A percentile compares a stretch with the other conserved stretches of the same genome.
phyloP scores from a whole-genome alignment of 2,113 vertebrate genomes.

The Nanger granti region DNA sequence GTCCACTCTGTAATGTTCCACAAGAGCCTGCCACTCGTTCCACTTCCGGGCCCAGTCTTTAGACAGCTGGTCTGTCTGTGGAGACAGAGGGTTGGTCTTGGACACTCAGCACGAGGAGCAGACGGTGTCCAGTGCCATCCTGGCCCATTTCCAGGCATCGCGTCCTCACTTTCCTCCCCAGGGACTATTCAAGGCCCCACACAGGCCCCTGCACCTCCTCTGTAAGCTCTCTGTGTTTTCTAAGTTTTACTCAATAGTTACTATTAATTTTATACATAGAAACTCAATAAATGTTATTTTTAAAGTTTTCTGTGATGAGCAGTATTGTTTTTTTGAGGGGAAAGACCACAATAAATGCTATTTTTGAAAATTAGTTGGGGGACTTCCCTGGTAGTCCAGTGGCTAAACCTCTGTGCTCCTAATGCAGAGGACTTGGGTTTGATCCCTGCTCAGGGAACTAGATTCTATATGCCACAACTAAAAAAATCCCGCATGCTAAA shows the following conservation, averaged over 20 bases:
- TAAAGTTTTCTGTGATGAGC: neutral
- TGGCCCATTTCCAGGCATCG: neutral
- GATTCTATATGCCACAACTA: neutral
- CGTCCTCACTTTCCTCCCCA: neutral
- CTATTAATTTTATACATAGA: slow-evolving; percentile 17
- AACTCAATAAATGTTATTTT: slow-evolving; percentile 11
- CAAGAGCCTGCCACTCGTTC: slow-evolving; percentile 87
- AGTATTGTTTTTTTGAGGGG: neutral
- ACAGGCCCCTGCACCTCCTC: neutral
- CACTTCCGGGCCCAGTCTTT: slow-evolving; percentile 93
- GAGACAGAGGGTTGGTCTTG: neutral
- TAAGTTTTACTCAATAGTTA: slow-evolving; percentile 8
- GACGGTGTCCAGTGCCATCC: neutral
- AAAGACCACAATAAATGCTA: neutral
- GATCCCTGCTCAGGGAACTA: neutral
- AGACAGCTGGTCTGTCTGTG: slow-evolving; percentile 91
- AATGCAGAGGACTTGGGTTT: neutral
- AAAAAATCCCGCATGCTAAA: neutral
- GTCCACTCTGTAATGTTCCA: slow-evolving; percentile 92
- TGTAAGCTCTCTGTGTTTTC: neutral
- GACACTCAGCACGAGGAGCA: neutral
- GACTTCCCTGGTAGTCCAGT: neutral
- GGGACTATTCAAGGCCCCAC: neutral
- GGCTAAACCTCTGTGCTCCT: neutral
- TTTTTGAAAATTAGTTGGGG: neutral